These are phyloP conservation scores for Agonopterix arenella DNA, from an alignment of 2,888 invertebrate genomes.

Conservation along the genomic window DNA sequence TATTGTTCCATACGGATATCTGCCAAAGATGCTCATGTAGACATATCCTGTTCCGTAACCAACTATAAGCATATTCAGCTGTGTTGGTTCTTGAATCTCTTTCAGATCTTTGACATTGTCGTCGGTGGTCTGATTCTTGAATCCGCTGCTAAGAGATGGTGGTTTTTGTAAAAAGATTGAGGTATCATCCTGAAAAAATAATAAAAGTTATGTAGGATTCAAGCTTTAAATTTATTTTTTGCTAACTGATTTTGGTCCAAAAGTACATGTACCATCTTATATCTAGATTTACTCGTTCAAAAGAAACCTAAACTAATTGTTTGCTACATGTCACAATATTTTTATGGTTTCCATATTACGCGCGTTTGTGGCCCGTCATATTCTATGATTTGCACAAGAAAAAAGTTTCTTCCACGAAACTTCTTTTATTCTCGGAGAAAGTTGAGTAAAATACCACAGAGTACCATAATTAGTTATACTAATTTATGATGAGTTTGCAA, in stretches of 20 bases:
- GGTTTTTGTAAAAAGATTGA: conserved; percentile 76
- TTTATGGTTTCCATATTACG: conserved; percentile 61
- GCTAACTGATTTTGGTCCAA: too few species aligned
- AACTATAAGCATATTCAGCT: conserved; percentile 86
- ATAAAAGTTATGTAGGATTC: background rate
- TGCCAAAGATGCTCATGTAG: conserved; percentile 88
- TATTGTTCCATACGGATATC: conserved; percentile 87
- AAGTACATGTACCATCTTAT: too few species aligned
- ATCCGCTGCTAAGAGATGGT: conserved; percentile 70
- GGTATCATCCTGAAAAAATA: conserved; percentile 58
- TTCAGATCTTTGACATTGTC: conserved; percentile 77
- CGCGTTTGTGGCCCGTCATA: conserved; percentile 54
- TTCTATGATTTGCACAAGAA: conserved; percentile 58
- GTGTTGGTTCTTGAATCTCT: conserved; percentile 76
- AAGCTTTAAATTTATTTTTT: too few species aligned
- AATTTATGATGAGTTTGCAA: too few species aligned
- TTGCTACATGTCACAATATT: conserved; percentile 63
- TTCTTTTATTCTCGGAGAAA: conserved; percentile 74
- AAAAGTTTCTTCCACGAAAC: conserved; percentile 67
- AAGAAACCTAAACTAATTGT: conserved; percentile 39
- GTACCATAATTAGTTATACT: too few species aligned
- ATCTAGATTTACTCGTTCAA: too few species aligned
- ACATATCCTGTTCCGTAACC: conserved; percentile 86
- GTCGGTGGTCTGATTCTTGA: conserved; percentile 68
- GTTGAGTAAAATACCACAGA: conserved; percentile 74